Percentiles rank a stretch among this genome's conserved stretches.
Conservation (phyloP, 2,797 vertebrate genomes). For the Anomalospiza imberbis region DNA sequence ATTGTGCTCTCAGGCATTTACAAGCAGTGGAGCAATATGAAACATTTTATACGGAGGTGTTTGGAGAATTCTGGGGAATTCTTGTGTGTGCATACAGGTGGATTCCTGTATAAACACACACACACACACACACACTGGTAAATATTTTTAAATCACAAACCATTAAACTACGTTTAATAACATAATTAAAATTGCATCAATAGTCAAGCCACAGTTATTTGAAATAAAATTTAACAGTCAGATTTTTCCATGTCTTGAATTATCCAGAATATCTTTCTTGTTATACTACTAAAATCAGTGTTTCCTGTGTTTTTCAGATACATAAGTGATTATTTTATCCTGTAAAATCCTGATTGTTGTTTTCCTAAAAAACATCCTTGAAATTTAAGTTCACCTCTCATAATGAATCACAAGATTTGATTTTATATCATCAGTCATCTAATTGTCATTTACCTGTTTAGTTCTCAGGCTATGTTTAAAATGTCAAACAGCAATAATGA, state of each 20-base stretch:
- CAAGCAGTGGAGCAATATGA: not conserved
- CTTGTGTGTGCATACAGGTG: accelerated
- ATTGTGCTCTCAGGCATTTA: not conserved
- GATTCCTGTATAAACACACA: not conserved
- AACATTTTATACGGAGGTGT: not conserved
- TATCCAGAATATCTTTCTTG: not conserved
- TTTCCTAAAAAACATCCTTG: not conserved
- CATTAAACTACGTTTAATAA: not conserved
- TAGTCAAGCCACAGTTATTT: not conserved
- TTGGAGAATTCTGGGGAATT: not conserved
- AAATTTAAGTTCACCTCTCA: not conserved
- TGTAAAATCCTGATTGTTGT: not conserved
- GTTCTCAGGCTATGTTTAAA: not conserved
- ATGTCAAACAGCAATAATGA: not conserved
- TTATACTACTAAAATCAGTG: not conserved
- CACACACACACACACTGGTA: not conserved
- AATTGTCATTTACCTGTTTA: not conserved
- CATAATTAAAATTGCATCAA: not conserved
- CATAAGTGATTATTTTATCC: not conserved
- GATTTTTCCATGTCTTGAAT: not conserved
- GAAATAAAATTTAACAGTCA: not conserved
- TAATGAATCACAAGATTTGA: not conserved
- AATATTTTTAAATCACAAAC: not conserved
- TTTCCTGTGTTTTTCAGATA: not conserved
- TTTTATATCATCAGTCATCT: not conserved